phyloP scores from a whole-genome alignment of 2,113 vertebrate species.

The Potamarius usumacintae region DNA sequence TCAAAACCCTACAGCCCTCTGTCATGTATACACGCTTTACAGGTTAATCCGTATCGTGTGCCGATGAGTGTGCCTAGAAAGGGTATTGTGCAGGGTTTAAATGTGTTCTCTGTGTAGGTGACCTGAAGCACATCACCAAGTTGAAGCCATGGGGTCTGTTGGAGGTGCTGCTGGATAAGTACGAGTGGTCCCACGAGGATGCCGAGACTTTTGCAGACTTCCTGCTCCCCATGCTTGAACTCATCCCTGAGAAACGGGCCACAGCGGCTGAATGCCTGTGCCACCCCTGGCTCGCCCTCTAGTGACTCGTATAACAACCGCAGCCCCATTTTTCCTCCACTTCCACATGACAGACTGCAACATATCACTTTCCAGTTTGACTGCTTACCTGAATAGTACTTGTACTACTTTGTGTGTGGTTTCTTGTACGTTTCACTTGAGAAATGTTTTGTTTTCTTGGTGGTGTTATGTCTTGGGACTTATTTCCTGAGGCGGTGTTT shows the following conservation, averaged over 20 bases:
- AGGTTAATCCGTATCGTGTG: neutral
- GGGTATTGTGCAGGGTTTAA: neutral
- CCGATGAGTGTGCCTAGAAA: neutral
- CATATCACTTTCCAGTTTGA: slow-evolving; percentile 77
- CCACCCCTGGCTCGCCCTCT: slow-evolving; percentile 90
- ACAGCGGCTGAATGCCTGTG: slow-evolving; percentile 89
- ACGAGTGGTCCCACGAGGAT: slow-evolving; percentile 90
- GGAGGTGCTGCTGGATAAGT: slow-evolving; percentile 94
- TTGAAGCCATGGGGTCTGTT: slow-evolving; percentile 97
- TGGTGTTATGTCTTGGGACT: slow-evolving; percentile 26
- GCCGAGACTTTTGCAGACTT: slow-evolving; percentile 92
- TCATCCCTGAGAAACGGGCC: slow-evolving; percentile 92
- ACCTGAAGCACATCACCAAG: slow-evolving; percentile 98
- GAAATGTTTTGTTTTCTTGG: slow-evolving; percentile 50
- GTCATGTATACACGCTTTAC: neutral
- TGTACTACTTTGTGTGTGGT: slow-evolving; percentile 67
- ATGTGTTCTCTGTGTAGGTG: slow-evolving; percentile 73
- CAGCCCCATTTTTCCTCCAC: slow-evolving; percentile 47
- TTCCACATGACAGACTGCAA: slow-evolving; percentile 71
- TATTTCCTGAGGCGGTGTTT: slow-evolving; percentile 1
- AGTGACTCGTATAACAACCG: slow-evolving; percentile 63
- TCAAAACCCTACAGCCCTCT: neutral
- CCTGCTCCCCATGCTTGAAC: slow-evolving; percentile 94
- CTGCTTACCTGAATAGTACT: slow-evolving; percentile 70
- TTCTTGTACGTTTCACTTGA: slow-evolving; percentile 58